Evolutionary conservation across 2,113 vertebrate species (phyloP).

Genomic region (Danionella cerebrum): DNA sequence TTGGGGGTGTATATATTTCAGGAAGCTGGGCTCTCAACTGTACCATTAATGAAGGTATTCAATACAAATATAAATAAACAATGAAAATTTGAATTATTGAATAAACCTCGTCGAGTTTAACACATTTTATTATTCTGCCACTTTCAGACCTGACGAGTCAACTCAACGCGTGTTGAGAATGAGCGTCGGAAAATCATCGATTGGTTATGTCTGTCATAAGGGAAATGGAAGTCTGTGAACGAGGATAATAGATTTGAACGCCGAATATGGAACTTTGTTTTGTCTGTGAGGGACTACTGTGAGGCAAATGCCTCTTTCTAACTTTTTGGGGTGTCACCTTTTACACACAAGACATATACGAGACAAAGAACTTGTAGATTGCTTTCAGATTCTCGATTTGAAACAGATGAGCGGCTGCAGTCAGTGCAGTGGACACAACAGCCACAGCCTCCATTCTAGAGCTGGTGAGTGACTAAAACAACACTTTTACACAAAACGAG

Average conservation of each 20-base stretch:
- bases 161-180: constrained; percentile 5
- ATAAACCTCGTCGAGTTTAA: neutral
- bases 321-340: neutral
- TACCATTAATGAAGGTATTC: no score
- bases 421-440: constrained; percentile 5
- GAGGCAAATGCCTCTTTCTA: neutral
- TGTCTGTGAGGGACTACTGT: neutral
- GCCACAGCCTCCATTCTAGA: constrained; percentile 10
- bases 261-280: neutral
- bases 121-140: neutral
- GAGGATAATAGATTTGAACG: constrained; percentile 44
- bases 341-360: neutral
- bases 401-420: constrained; percentile 20
- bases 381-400: neutral
- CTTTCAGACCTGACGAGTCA: neutral
- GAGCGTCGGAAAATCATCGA: constrained; percentile 53
- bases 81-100: no score
- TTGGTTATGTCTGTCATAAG: constrained; percentile 58
- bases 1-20: no score
- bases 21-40: no score
- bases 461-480: constrained; percentile 1
- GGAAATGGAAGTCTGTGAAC: constrained; percentile 60
- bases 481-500: neutral
- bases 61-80: no score
- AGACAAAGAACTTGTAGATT: neutral